Percentiles rank a stretch among this genome's conserved stretches.
phyloP scores from a whole-genome alignment of 2,113 vertebrate genomes.

The Podarcis muralis region DNA sequence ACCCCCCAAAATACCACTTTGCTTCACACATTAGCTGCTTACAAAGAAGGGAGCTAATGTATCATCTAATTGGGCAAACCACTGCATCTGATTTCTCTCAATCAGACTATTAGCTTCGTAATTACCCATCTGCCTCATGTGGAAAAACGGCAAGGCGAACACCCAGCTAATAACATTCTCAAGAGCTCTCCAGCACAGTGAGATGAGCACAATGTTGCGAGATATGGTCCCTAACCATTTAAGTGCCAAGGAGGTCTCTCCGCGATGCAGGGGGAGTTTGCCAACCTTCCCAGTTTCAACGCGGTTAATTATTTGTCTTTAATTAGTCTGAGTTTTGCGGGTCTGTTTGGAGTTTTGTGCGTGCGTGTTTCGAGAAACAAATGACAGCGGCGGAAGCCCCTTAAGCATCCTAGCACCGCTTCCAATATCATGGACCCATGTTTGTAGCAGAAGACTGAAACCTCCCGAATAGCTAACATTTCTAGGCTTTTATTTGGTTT shows the following conservation, averaged over 20 bases:
- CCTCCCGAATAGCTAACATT: constrained; percentile 1
- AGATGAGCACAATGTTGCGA: constrained; percentile 94
- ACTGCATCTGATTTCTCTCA: constrained; percentile 99
- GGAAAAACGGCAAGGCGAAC: constrained; percentile 93
- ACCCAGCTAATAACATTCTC: constrained; percentile 99
- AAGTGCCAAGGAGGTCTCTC: constrained; percentile 82
- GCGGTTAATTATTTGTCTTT: constrained; percentile 79
- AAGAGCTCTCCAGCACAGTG: constrained; percentile 99
- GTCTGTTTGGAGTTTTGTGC: constrained; percentile 65
- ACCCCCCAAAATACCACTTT: constrained; percentile 99
- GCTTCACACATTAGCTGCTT: constrained; percentile 99
- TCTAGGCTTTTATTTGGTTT: not conserved
- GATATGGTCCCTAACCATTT: constrained; percentile 88
- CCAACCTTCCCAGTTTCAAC: constrained; percentile 74
- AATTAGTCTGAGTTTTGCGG: constrained; percentile 75
- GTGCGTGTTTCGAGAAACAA: constrained; percentile 44
- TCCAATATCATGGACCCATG: too few species aligned
- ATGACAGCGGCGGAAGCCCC: constrained; percentile 49
- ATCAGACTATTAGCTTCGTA: constrained; percentile 99
- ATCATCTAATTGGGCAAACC: constrained; percentile 99
- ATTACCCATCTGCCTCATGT: constrained; percentile 99
- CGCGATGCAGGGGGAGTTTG: constrained; percentile 78
- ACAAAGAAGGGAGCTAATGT: constrained; percentile 99
- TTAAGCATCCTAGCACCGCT: not conserved
- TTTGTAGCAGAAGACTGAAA: constrained; percentile 15